These are phyloP conservation scores for Ochropleura leucogaster DNA, from an alignment of 2,888 invertebrate species.

Conservation along the genomic window DNA sequence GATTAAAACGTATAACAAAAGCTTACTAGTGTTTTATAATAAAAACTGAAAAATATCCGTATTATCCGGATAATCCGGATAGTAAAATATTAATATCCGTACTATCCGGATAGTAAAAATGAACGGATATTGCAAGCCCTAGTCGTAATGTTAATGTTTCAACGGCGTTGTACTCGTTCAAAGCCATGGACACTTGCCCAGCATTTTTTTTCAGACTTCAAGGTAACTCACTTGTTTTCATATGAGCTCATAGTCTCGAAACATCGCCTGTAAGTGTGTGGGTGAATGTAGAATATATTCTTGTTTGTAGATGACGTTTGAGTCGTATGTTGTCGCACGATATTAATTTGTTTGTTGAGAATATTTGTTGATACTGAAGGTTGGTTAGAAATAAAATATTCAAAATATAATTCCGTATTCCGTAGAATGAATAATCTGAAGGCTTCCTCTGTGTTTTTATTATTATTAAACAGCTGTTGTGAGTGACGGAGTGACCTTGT, in stretches of 20 bases:
- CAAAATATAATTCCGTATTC: slow-evolving; percentile 20
- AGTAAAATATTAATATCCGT: no score
- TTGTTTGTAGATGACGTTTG: slow-evolving; percentile 8
- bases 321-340: not conserved
- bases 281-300: slow-evolving; percentile 22
- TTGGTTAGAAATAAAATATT: slow-evolving; percentile 19
- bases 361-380: slow-evolving; percentile 25
- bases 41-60: no score
- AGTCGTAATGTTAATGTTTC: slow-evolving; percentile 13
- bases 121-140: no score
- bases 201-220: slow-evolving; percentile 38
- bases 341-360: not conserved
- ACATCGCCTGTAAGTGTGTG: slow-evolving; percentile 28
- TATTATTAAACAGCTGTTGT: not conserved
- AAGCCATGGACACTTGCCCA: slow-evolving; percentile 60
- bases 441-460: not conserved
- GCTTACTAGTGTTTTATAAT: no score
- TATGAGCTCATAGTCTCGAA: slow-evolving; percentile 56
- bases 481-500: not conserved
- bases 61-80: no score
- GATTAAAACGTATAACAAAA: no score
- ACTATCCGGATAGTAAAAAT: no score
- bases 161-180: slow-evolving; percentile 37
- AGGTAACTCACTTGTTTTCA: slow-evolving; percentile 45
- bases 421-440: slow-evolving; percentile 10